These are phyloP conservation scores for Pterois miles DNA, from an alignment of 2,797 vertebrate species.

Conservation along the genomic window DNA sequence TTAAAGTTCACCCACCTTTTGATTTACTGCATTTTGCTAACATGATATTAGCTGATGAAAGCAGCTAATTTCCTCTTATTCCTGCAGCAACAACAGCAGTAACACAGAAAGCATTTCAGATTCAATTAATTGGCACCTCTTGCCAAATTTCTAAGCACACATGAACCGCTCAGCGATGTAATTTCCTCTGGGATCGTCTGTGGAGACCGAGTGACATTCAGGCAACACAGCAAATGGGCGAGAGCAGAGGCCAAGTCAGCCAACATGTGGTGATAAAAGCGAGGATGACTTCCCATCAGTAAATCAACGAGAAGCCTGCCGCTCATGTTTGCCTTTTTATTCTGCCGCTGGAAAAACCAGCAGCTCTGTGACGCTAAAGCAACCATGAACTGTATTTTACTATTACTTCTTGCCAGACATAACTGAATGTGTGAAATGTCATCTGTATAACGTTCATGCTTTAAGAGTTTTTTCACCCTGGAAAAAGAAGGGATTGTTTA, in stretches of 20 bases:
- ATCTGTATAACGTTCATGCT: background rate
- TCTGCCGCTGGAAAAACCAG: background rate
- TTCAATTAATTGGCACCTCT: background rate
- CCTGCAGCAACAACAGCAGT: background rate
- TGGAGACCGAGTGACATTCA: background rate
- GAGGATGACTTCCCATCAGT: background rate
- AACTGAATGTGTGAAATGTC: conserved; percentile 9
- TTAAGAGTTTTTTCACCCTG: conserved; percentile 2
- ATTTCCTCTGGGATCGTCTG: background rate
- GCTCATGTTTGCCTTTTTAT: background rate
- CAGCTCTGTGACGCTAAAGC: background rate
- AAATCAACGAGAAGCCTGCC: background rate
- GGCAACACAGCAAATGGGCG: background rate
- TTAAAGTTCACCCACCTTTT: background rate
- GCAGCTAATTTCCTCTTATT: background rate
- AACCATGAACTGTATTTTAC: background rate
- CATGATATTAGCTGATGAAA: background rate
- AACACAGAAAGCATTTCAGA: background rate
- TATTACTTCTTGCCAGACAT: background rate
- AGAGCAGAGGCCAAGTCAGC: conserved; percentile 2
- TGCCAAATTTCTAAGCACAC: background rate
- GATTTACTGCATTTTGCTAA: background rate
- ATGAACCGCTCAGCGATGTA: background rate
- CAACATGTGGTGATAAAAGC: background rate
- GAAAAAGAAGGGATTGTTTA: conserved; percentile 11